phyloP scores from a whole-genome alignment of 2,888 invertebrate genomes.

The Dicranocentrus wangi region DNA sequence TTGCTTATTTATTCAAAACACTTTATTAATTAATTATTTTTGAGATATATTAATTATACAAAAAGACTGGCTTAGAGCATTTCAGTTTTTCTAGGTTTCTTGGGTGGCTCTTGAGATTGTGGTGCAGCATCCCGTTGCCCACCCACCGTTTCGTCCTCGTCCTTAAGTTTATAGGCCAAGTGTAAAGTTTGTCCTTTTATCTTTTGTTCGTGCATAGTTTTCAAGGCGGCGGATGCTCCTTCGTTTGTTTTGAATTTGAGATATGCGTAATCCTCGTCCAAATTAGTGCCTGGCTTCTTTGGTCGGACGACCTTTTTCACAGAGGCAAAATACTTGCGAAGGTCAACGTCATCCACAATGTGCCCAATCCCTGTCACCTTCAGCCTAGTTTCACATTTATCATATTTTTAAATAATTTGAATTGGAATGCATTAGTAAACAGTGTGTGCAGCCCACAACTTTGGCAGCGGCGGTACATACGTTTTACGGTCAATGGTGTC shows the following conservation, averaged over 20 bases:
- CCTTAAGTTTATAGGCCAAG: constrained; percentile 44
- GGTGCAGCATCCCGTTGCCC: constrained; percentile 26
- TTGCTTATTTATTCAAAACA: no score
- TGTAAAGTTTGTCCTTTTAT: constrained; percentile 46
- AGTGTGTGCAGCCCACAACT: no score
- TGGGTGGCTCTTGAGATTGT: no score
- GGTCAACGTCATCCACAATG: constrained; percentile 40
- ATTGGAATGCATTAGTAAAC: not conserved
- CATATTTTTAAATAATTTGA: not conserved
- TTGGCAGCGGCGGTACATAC: no score
- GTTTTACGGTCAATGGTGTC: constrained; percentile 40
- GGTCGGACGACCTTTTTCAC: constrained; percentile 53
- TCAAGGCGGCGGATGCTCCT: constrained; percentile 61
- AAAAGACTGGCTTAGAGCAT: no score
- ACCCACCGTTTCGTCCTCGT: constrained; percentile 39
- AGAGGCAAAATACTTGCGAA: constrained; percentile 60
- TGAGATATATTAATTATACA: no score
- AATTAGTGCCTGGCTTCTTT: constrained; percentile 25
- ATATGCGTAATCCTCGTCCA: constrained; percentile 50
- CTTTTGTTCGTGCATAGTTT: constrained; percentile 50
- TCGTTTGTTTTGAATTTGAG: constrained; percentile 60
- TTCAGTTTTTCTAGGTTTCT: no score
- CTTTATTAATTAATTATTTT: no score
- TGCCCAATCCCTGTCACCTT: constrained; percentile 49
- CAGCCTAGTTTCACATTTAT: constrained; percentile 45